Evolutionary conservation across 2,797 vertebrate species (phyloP).

Genomic region (Pangasius djambal): DNA sequence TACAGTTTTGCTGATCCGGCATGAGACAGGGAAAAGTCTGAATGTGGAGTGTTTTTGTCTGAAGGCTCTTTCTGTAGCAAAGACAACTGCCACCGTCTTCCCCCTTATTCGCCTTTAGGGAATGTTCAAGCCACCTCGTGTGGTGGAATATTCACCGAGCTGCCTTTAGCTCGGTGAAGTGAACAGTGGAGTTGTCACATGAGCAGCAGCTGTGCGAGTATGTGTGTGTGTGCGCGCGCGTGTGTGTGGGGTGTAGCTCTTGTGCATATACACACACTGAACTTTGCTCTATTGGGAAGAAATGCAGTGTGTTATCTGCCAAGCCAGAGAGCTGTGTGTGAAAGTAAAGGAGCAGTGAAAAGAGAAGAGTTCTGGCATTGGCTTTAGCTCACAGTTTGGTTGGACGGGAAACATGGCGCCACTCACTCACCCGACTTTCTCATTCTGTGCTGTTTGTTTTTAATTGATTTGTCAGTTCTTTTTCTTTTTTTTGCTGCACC

Average conservation of each 20-base stretch:
- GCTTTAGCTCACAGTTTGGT: slow-evolving; percentile 62
- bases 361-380: slow-evolving; percentile 53
- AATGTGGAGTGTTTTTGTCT: background rate
- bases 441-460: slow-evolving; percentile 24
- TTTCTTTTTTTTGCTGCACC: slow-evolving; percentile 22
- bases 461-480: slow-evolving; percentile 32
- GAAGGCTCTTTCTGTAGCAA: slow-evolving; percentile 44
- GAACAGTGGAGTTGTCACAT: slow-evolving; percentile 51
- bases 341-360: slow-evolving; percentile 43
- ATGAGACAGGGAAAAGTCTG: slow-evolving; percentile 1
- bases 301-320: slow-evolving; percentile 65
- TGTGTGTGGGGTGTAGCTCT: slow-evolving; percentile 52
- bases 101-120: slow-evolving; percentile 50
- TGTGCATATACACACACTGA: slow-evolving; percentile 58
- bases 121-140: slow-evolving; percentile 54
- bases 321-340: slow-evolving; percentile 60
- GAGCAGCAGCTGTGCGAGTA: slow-evolving; percentile 21
- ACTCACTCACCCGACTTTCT: slow-evolving; percentile 23
- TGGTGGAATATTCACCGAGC: slow-evolving; percentile 22
- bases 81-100: slow-evolving; percentile 67
- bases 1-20: slow-evolving; percentile 14
- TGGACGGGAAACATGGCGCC: slow-evolving; percentile 61
- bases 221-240: slow-evolving; percentile 17
- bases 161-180: slow-evolving; percentile 44
- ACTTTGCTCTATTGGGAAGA: slow-evolving; percentile 63